These are phyloP conservation scores for Trichomycterus rosablanca DNA, from an alignment of 2,113 vertebrate species.

Conservation along the genomic window DNA sequence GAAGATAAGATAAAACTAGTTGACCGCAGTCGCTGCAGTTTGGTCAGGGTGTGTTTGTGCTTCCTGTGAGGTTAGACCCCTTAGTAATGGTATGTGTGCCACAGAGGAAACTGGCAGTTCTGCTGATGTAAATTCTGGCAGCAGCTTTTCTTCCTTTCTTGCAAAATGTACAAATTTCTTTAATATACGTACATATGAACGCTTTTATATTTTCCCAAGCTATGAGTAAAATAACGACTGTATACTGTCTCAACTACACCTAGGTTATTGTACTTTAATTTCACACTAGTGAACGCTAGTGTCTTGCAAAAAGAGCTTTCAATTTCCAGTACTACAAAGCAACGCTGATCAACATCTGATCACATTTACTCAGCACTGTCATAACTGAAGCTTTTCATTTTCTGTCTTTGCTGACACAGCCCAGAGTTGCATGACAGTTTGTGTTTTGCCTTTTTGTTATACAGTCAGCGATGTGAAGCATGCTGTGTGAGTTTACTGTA, in stretches of 20 bases:
- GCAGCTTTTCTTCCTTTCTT: neutral
- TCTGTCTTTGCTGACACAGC: neutral
- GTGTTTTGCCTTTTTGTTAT: slow-evolving; percentile 12
- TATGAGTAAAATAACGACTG: neutral
- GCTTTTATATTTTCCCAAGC: neutral
- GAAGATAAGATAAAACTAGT: too few relatives aligned
- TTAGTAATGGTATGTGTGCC: neutral
- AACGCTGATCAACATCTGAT: slow-evolving; percentile 13
- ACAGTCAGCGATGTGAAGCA: slow-evolving; percentile 9
- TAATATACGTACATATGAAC: neutral
- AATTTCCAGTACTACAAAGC: neutral
- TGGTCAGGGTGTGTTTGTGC: neutral
- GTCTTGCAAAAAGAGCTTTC: slow-evolving; percentile 12
- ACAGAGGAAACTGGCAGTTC: neutral
- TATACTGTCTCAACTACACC: too few relatives aligned
- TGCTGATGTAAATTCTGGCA: neutral
- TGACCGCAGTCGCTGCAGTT: too few relatives aligned
- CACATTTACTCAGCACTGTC: neutral
- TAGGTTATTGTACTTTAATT: too few relatives aligned
- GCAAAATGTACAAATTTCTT: neutral
- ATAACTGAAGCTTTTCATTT: neutral
- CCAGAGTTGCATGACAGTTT: neutral
- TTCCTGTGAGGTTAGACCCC: neutral
- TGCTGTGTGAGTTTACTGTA: slow-evolving; percentile 59
- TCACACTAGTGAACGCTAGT: too few relatives aligned